A percentile compares a stretch with the other conserved stretches of the same genome.
Conservation (phyloP, 1,140 invertebrate species). For the Drosophila teissieri region DNA sequence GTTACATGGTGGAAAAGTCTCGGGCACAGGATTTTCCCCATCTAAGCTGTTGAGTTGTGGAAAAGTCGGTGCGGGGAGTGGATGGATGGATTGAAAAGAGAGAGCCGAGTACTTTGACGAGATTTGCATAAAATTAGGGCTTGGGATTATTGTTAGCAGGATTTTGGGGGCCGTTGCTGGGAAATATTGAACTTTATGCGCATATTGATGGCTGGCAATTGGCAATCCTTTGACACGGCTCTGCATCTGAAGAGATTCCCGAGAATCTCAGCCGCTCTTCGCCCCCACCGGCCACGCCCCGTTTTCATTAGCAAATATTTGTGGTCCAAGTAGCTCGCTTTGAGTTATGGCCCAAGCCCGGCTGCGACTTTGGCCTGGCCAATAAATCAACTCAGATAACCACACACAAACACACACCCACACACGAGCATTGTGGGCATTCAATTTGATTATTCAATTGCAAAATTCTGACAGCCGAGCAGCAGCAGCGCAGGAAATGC, state of each 20-base stretch:
- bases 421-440: conserved; percentile 49
- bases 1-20: conserved; percentile 24
- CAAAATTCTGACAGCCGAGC: conserved; percentile 67
- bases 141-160: conserved; percentile 77
- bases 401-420: conserved; percentile 16
- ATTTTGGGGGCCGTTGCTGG: conserved; percentile 64
- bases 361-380: conserved; percentile 43
- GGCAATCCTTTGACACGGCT: conserved; percentile 51
- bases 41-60: conserved; percentile 54
- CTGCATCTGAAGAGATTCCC: background rate
- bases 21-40: conserved; percentile 61
- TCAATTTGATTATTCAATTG: conserved; percentile 77
- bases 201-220: conserved; percentile 60
- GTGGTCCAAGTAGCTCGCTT: conserved; percentile 52
- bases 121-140: conserved; percentile 81
- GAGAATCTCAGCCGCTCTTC: background rate
- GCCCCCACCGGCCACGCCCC: conserved; percentile 1
- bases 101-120: conserved; percentile 58
- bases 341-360: conserved; percentile 59
- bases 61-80: conserved; percentile 4
- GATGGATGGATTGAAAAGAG: conserved; percentile 24
- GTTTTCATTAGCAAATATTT: conserved; percentile 80
- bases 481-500: conserved; percentile 61
- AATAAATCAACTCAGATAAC: conserved; percentile 62
- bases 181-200: conserved; percentile 81